Conservation (phyloP, 2,113 vertebrate species). For the Cyanoramphus novaezelandiae region DNA sequence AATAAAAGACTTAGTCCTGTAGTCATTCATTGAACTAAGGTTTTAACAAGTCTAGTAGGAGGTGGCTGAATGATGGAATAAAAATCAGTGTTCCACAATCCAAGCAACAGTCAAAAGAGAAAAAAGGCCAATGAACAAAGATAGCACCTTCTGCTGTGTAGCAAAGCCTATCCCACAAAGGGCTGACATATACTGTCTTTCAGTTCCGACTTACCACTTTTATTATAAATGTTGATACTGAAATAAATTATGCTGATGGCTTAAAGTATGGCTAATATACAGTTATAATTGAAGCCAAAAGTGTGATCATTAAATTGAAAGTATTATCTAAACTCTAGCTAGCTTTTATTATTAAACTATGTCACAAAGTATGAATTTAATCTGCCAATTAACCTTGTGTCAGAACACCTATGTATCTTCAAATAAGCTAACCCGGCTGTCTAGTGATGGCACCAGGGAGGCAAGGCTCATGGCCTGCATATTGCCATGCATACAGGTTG, state of each 20-base stretch:
- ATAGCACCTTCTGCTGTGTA: background rate
- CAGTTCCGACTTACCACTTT: background rate
- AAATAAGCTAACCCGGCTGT: background rate
- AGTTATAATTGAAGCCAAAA: background rate
- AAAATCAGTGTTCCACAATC: background rate
- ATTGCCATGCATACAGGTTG: background rate
- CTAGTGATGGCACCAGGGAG: background rate
- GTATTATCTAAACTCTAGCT: background rate
- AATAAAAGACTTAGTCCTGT: background rate
- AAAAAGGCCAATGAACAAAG: background rate
- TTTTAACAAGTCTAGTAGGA: background rate
- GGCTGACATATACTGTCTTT: background rate
- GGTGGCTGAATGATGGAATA: background rate
- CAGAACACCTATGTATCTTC: background rate
- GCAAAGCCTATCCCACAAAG: background rate
- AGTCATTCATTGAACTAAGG: background rate
- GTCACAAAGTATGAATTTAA: background rate
- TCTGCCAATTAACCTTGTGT: background rate
- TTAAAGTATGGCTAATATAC: background rate
- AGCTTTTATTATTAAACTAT: background rate
- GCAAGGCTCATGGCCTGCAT: background rate
- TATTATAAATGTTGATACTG: background rate
- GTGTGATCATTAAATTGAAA: background rate
- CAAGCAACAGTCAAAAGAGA: background rate
- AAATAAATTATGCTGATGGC: background rate